A percentile compares a stretch with the other conserved stretches of the same genome.
Evolutionary conservation across 2,797 vertebrate genomes (phyloP).

Genomic region (Petrocephalus schoutedeni): DNA sequence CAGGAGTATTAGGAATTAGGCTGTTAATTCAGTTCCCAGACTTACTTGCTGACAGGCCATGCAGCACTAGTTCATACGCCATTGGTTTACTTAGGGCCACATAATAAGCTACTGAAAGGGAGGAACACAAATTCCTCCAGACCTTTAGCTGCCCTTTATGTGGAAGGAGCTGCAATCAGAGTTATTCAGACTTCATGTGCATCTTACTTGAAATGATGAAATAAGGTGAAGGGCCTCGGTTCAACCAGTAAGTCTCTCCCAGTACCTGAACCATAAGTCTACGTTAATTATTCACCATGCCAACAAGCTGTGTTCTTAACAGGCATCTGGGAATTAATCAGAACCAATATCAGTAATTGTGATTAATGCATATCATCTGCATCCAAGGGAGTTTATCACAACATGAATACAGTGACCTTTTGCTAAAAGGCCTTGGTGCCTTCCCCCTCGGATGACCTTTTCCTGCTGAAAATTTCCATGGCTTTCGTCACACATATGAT

Average conservation of each 20-base stretch:
- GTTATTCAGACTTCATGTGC: not conserved
- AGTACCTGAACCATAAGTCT: not conserved
- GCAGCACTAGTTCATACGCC: not conserved
- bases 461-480: not conserved
- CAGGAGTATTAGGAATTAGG: not conserved
- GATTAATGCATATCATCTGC: not conserved
- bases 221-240: not conserved
- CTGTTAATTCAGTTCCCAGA: not conserved
- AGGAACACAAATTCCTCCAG: not conserved
- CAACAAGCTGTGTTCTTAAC: not conserved
- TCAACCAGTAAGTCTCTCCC: not conserved
- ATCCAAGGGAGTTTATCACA: not conserved
- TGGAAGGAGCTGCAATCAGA: not conserved
- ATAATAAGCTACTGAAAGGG: not conserved
- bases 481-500: not conserved
- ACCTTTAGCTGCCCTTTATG: not conserved
- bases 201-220: not conserved
- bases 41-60: not conserved
- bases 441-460: not conserved
- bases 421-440: not conserved
- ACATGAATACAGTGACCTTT: slow-evolving; percentile 3
- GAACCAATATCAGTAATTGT: not conserved
- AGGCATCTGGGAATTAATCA: not conserved
- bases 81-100: not conserved
- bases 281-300: not conserved